Conservation (phyloP, 23 tunicate genomes). For the Phallusia fumigata region DNA sequence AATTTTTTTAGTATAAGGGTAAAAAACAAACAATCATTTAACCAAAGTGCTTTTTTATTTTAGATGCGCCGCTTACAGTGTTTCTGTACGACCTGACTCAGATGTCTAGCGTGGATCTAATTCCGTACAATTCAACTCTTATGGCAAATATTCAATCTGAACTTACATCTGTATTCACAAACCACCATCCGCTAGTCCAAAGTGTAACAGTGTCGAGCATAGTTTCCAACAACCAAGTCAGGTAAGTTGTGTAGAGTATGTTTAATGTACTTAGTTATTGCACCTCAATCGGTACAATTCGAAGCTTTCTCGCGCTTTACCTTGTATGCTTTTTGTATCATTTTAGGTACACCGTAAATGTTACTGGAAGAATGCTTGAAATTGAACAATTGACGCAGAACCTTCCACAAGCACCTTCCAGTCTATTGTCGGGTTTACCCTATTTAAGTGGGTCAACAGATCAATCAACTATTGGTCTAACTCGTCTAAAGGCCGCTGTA, state of each 20-base stretch:
- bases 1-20: too few relatives aligned
- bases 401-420: background rate
- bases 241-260: too few relatives aligned
- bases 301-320: too few relatives aligned
- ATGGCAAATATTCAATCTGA: background rate
- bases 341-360: background rate
- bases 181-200: background rate
- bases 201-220: background rate
- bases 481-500: too few relatives aligned
- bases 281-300: too few relatives aligned
- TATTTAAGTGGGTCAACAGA: background rate
- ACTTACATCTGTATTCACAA: background rate
- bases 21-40: too few relatives aligned
- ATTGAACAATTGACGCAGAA: background rate
- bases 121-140: background rate
- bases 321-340: too few relatives aligned
- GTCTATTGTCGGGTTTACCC: background rate
- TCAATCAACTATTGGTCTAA: too few relatives aligned
- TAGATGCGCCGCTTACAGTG: background rate
- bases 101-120: background rate
- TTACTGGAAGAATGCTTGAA: background rate
- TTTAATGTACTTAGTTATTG: too few relatives aligned
- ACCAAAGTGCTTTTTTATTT: too few relatives aligned
- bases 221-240: background rate
- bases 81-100: constrained; percentile 1